Evolutionary conservation across 64 coral and sea anemone genomes (phyloP), one percentile per base, ranked within the genome.

Genomic region (Stichodactyla mertensii): DNA sequence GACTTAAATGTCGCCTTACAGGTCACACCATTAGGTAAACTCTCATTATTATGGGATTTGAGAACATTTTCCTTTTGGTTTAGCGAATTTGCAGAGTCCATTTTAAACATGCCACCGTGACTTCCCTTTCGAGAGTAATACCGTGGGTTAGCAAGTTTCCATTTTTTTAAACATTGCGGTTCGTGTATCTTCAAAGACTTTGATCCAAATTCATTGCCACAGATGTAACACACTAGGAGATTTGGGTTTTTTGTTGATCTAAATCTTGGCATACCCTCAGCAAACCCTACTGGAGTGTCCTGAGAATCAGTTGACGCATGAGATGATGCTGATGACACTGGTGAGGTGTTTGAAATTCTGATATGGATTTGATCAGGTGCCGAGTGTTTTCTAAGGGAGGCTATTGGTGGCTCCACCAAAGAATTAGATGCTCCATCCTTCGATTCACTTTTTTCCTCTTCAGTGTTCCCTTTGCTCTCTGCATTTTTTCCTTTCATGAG

Each of bases 171-270:
- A 84, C 94, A 97, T 55, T 97, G 94, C 7, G 94, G 94, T n/a
- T 97, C 94, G 62, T 97, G 94, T 58, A 97, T 97, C 83, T 97
- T 93, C 52, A 97, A 69, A 27, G 94, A 97, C 54, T 97, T 97
- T 13, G 94, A 97, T 87, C 94, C 94, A 90, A 90, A 97, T 86
- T 97, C 94, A 62, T 92, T 87, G 74, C 94, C 94, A 86, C 94
- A 97, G 36, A 97, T 97, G 55, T 97, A 97, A 82, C 94, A 97
- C 58, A 96, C 94, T 77, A 89, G 77, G 57, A 96, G 71, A 79
- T 90, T 92, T 10, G 91, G 91, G 58, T 96, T 89, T 71, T 87
- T 96, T 57, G 91, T 81, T 31, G 88, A 93, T 15, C 80, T 62
- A 64, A 88, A 91, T 20, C 83, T 91, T 36, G 89, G 69, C 19